These are phyloP conservation scores for Crocuta crocuta DNA, from an alignment of 2,113 vertebrate genomes.

Conservation along the genomic window DNA sequence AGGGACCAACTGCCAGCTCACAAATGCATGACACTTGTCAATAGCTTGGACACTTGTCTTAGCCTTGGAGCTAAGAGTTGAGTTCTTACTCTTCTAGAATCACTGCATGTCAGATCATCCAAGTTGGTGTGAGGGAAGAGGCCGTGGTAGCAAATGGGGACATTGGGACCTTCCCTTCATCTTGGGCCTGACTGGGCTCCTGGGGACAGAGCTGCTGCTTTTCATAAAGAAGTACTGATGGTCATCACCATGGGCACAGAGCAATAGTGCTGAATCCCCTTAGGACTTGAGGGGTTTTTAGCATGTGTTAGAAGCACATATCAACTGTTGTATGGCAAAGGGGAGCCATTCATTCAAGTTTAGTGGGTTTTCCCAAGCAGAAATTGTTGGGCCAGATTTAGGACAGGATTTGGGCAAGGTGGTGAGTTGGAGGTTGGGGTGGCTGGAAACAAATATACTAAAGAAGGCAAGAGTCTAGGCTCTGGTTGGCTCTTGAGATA, in stretches of 20 bases:
- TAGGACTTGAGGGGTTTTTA: not conserved
- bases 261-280: not conserved
- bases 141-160: not conserved
- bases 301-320: not conserved
- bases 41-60: not conserved
- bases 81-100: not conserved
- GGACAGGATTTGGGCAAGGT: not conserved
- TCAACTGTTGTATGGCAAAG: not conserved
- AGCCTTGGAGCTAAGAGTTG: not conserved
- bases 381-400: not conserved
- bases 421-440: too few species aligned
- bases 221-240: not conserved
- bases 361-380: not conserved
- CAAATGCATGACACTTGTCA: not conserved
- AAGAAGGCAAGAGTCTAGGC: not conserved
- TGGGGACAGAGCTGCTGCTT: not conserved
- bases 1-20: not conserved
- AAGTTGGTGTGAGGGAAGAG: not conserved
- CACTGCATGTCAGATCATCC: not conserved
- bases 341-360: not conserved
- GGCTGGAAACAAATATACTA: not conserved
- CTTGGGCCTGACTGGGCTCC: not conserved
- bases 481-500: not conserved
- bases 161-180: not conserved
- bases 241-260: not conserved